These are phyloP conservation scores for Pygathrix nemaeus DNA, from an alignment of 2,113 vertebrate genomes.

Conservation along the genomic window DNA sequence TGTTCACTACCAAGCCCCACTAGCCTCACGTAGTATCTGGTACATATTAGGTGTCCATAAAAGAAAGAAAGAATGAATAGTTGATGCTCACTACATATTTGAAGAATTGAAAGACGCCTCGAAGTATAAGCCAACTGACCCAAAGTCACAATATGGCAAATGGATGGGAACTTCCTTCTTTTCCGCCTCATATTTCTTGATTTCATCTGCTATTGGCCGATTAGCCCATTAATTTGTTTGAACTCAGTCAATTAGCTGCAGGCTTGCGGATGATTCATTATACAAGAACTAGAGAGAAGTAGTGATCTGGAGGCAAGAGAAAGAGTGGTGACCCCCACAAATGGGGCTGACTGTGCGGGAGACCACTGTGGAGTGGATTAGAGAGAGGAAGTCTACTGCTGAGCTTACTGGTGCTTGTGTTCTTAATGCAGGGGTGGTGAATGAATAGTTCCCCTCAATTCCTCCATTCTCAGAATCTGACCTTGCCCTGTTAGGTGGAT, in stretches of 20 bases:
- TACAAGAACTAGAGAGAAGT: background rate
- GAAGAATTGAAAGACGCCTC: background rate
- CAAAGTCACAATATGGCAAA: background rate
- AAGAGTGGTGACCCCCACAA: background rate
- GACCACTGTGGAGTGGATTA: accelerated
- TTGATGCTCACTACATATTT: background rate
- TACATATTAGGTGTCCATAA: background rate
- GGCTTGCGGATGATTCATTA: background rate
- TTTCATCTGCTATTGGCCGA: background rate
- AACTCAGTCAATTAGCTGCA: background rate
- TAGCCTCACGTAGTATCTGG: background rate
- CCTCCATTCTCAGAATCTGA: background rate
- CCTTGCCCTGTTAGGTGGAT: background rate
- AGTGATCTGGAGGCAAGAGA: background rate
- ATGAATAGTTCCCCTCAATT: background rate
- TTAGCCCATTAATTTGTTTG: background rate
- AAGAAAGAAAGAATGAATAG: background rate
- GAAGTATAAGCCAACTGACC: background rate
- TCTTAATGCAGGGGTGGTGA: accelerated
- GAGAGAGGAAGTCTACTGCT: accelerated
- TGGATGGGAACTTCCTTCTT: background rate
- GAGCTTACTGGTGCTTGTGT: background rate
- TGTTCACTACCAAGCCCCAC: background rate
- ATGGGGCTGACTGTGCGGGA: background rate
- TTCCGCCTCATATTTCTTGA: background rate